A percentile compares a stretch with the other conserved stretches of the same genome.
These are phyloP conservation scores for Coilia nasus DNA, from an alignment of 2,797 vertebrate species.

Conservation along the genomic window DNA sequence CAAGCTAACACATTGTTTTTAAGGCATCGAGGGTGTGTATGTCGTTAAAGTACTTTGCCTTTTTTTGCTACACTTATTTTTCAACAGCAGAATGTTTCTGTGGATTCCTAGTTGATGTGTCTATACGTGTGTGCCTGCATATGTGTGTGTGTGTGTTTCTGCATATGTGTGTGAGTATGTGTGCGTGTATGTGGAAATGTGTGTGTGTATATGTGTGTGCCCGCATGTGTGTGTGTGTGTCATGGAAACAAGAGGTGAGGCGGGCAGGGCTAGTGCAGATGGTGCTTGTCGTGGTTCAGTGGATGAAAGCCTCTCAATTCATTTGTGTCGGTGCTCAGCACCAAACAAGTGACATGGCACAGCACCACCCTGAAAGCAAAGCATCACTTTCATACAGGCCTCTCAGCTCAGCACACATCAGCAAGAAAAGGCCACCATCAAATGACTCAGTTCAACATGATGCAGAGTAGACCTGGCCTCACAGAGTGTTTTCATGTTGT, in stretches of 20 bases:
- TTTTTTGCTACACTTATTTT: no score
- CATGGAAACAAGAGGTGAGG: neutral
- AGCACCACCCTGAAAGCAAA: neutral
- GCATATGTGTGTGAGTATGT: no score
- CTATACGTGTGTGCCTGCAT: no score
- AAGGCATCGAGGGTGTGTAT: neutral
- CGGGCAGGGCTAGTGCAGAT: neutral
- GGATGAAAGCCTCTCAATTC: neutral
- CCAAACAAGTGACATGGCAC: neutral
- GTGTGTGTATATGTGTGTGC: no score
- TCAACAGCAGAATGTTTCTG: no score
- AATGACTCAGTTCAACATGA: neutral
- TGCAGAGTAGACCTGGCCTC: neutral
- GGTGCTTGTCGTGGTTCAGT: neutral
- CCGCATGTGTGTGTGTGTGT: no score
- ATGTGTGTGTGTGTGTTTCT: no score
- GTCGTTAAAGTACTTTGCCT: neutral
- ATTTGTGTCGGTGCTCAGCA: neutral
- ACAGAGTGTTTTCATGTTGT: neutral
- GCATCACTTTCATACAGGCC: neutral
- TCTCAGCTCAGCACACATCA: neutral
- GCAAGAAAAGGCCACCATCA: neutral
- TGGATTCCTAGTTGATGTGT: no score
- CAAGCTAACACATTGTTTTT: neutral
- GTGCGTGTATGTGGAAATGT: no score